Evolutionary conservation across 2,888 invertebrate species (phyloP).

Genomic region (Yponomeuta plumbellus): DNA sequence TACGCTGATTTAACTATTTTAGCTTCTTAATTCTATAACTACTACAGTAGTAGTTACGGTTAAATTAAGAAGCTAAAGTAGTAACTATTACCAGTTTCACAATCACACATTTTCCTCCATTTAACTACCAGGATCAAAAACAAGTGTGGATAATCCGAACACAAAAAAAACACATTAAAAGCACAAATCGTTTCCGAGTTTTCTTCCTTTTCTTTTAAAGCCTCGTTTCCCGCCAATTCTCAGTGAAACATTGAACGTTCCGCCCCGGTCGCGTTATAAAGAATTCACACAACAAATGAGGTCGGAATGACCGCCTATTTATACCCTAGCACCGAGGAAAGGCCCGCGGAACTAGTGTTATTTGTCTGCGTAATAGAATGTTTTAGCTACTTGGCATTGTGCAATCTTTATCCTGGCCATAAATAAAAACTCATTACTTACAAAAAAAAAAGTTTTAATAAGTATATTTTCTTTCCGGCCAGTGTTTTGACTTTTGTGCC

Average conservation of each 20-base stretch:
- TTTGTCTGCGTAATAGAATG: constrained; percentile 3
- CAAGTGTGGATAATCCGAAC: no score
- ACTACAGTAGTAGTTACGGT: no score
- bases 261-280: constrained; percentile 10
- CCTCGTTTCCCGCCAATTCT: constrained; percentile 2
- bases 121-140: no score
- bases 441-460: no score
- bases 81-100: no score
- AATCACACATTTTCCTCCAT: no score
- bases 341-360: neutral
- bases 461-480: no score
- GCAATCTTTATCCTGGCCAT: neutral
- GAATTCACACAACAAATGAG: constrained; percentile 11
- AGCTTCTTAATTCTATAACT: no score
- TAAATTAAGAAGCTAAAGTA: no score
- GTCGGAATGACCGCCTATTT: constrained; percentile 8
- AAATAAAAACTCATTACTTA: no score
- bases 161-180: neutral
- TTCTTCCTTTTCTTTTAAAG: constrained; percentile 2
- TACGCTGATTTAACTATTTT: no score
- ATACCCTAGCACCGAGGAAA: neutral
- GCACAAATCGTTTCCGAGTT: neutral
- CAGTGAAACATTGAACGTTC: neutral
- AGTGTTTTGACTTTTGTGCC: no score
- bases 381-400: neutral